Percentiles rank a stretch among this genome's conserved stretches.
phyloP scores from a whole-genome alignment of 92 coral and sea anemone species.

The Epizoanthus ramosus region DNA sequence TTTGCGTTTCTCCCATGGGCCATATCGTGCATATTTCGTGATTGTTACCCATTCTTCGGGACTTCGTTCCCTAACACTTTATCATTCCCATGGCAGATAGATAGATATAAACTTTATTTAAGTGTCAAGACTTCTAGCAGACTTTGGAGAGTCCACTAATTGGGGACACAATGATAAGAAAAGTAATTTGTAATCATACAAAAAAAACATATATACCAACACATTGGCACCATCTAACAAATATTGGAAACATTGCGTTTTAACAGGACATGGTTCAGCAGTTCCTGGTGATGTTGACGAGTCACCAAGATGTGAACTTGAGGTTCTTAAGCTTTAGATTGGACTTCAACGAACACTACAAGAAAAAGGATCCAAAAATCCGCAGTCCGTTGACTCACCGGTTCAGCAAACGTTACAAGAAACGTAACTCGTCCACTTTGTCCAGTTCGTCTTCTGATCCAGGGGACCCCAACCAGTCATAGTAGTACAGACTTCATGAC shows the following conservation, averaged over 20 bases:
- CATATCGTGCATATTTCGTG: too few relatives aligned
- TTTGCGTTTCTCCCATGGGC: too few relatives aligned
- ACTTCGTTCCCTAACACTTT: too few relatives aligned
- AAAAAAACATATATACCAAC: too few relatives aligned
- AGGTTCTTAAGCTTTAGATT: conserved; percentile 94
- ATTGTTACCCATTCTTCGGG: too few relatives aligned
- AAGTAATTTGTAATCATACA: too few relatives aligned
- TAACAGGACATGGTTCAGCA: conserved; percentile 95
- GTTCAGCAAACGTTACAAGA: conserved; percentile 86
- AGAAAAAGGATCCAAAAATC: conserved; percentile 92
- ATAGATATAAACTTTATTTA: too few relatives aligned
- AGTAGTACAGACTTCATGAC: neutral
- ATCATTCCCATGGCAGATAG: too few relatives aligned
- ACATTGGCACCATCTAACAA: neutral
- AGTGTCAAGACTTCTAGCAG: too few relatives aligned
- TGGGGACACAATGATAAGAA: too few relatives aligned
- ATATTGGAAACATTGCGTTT: neutral
- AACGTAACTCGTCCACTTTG: conserved; percentile 13
- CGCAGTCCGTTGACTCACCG: conserved; percentile 94
- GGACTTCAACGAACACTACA: conserved; percentile 99
- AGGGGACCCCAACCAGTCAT: conserved; percentile 24
- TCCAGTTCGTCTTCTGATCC: conserved; percentile 1
- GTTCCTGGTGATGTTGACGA: conserved; percentile 95
- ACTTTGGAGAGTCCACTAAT: too few relatives aligned
- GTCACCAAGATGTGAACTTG: conserved; percentile 96